Evolutionary conservation across 2,113 vertebrate genomes (phyloP), one percentile per base, ranked within the genome.

Genomic region (Ondatra zibethicus): DNA sequence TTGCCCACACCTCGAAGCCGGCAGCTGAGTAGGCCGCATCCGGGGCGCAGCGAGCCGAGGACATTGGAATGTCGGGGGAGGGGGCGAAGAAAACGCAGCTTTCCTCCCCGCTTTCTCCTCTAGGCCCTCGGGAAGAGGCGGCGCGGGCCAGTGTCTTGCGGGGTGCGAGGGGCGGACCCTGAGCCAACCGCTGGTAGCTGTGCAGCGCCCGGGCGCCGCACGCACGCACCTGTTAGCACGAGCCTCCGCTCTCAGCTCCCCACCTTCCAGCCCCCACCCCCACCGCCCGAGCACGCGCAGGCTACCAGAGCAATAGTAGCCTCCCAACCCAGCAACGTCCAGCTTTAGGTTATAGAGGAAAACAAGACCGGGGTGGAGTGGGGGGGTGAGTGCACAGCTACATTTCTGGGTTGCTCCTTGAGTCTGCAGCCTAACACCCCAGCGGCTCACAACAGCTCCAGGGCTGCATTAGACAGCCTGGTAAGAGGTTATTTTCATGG

Each of bases 1-100:
- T 75, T 3, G 33, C 84, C 89, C 33, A 0, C 21, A 42, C 61
- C 88, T 96, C 7, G 9, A 45, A 91, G 50, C 31, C 0, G 7
- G 84, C 45, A 81, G 65, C 5, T 29, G 84, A 77, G 50, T 75
- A 96, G 95, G 93, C 95, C 89, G 33, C 89, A 58, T 76, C 66
- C 50, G 6, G 45, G 70, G 80, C 84, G 6, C 94, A 52, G 88
- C 7, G 55, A 95, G 39, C 39, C 47, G 81, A 97, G 92, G 72
- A 96, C 33, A 16, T 81, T 45, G 76, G 86, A 58, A 93, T 97
- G 91, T 52, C 65, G 93, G 82, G 47, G 88, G 65, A 82, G 68
- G 72, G 87, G 68, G 29, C 3, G 19, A 95, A 7, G 65, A 88
- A 76, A 85, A 77, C 3, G 73, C 61, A 1, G 55, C 55, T 45